Base-by-base conservation (phyloP, 2,797 vertebrate genomes). In the Ciconia nigra region DNA sequence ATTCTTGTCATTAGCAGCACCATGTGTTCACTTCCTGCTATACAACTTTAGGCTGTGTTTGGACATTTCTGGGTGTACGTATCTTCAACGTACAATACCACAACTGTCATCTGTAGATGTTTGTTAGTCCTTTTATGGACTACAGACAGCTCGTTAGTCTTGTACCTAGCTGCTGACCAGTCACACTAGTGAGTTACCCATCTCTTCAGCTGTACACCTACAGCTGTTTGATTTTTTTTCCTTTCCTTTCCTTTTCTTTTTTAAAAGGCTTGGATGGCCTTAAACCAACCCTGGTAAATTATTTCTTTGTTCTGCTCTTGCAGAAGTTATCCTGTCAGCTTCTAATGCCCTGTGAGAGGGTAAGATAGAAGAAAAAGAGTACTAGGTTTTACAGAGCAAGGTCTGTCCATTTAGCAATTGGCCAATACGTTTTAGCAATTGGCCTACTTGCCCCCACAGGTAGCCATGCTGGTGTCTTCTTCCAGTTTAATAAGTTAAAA, bases 1-100 rank as follows among this genome's bases (percentile, higher is more conserved):
- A 83, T 94, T 81, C 88, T 76, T 94, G 57, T 62, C 69, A 86
- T 91, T 84, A 93, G 55, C 70, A 62, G n/a, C 25, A 42, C 91
- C 83, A 46, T 91, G 91, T 94, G 85, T 90, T 96, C 9, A 0
- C 46, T 86, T 87, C 42, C 66, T 70, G 44, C 49, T 69, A 3
- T 74, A 69, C 73, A 82, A 62, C 24, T 92, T 94, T 25, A 55
- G 33, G 10, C 47, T 79, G n/a, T 58, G 13, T 76, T 94, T 76
- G 73, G 47, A 65, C 31, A 18, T 47, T 82, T 90, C 58, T 72
- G 35, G 21, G 5, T 70, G 28, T 69, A 19, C 0, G 0, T 80
- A 20, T 87, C 54, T 78, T 90, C 61, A 42, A 13, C 57, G 61
- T 69, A 47, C 33, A 46, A 6, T 58, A 61, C 46, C n/a, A 59